Percentiles rank a stretch among this genome's conserved stretches.
These are phyloP conservation scores for Tetropium fuscum DNA, from an alignment of 2,888 invertebrate genomes.

Conservation along the genomic window DNA sequence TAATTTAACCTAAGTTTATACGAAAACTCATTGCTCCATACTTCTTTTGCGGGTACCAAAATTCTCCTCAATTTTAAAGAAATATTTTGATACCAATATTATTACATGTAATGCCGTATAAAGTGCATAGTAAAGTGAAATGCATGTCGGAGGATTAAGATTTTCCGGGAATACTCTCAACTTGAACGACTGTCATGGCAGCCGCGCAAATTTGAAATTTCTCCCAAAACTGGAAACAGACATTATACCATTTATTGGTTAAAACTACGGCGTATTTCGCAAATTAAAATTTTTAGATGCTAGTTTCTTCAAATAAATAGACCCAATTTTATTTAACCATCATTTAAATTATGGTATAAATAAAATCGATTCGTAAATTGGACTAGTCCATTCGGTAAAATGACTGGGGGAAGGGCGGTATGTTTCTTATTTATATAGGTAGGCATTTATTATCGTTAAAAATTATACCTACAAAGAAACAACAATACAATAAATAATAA, in stretches of 20 bases:
- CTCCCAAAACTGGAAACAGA: slow-evolving; percentile 4
- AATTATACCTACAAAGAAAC: too few species aligned
- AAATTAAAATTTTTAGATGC: too few species aligned
- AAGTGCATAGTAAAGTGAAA: slow-evolving; percentile 31
- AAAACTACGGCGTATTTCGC: too few species aligned
- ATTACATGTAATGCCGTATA: slow-evolving; percentile 29
- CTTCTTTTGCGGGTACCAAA: slow-evolving; percentile 36
- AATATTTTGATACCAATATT: slow-evolving; percentile 43
- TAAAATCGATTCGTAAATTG: slow-evolving; percentile 31
- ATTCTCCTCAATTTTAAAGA: slow-evolving; percentile 42
- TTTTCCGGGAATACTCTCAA: slow-evolving; percentile 56
- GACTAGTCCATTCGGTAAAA: slow-evolving; percentile 46
- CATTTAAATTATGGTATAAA: too few species aligned
- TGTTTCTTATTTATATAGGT: slow-evolving; percentile 32
- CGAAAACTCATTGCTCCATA: slow-evolving; percentile 19
- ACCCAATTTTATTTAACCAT: too few species aligned
- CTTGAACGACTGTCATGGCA: slow-evolving; percentile 58
- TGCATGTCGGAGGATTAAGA: slow-evolving; percentile 21
- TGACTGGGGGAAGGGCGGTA: slow-evolving; percentile 46
- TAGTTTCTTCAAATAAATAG: too few species aligned
- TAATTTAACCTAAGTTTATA: slow-evolving; percentile 55
- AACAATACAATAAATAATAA: slow-evolving; percentile 22
- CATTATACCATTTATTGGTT: too few species aligned
- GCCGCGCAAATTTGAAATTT: slow-evolving; percentile 55
- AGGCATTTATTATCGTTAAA: too few species aligned